Percentiles rank a stretch among this genome's conserved stretches.
phyloP scores from a whole-genome alignment of 2,113 vertebrate genomes.

The Chrysochloris asiatica region DNA sequence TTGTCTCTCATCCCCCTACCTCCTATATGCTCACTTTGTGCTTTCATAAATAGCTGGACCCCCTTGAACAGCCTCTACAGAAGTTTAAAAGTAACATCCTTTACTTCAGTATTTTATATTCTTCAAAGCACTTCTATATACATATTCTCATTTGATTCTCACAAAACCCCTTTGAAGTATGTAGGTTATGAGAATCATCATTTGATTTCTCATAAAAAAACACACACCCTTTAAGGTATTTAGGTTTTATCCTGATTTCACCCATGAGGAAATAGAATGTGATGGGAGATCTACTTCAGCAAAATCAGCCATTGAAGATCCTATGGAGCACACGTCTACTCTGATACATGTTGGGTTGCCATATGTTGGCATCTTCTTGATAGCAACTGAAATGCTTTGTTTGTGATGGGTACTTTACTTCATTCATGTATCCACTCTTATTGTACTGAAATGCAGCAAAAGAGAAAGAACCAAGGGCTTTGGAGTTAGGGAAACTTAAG shows the following conservation, averaged over 20 bases:
- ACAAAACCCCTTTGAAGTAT: slow-evolving; percentile 48
- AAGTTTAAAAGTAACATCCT: slow-evolving; percentile 46
- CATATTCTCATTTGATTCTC: slow-evolving; percentile 58
- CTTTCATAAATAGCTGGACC: slow-evolving; percentile 58
- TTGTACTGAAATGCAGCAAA: not conserved
- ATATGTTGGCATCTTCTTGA: not conserved
- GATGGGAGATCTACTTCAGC: too few relatives aligned
- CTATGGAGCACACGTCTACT: not conserved
- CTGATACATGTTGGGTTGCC: not conserved
- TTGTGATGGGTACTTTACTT: not conserved
- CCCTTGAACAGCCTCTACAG: slow-evolving; percentile 61
- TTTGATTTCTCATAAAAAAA: slow-evolving; percentile 68
- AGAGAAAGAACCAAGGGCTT: not conserved
- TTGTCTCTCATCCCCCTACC: not conserved
- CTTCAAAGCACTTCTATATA: slow-evolving; percentile 69
- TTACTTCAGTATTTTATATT: slow-evolving; percentile 55
- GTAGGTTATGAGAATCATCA: slow-evolving; percentile 68
- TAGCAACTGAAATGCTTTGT: not conserved
- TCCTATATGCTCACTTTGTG: slow-evolving; percentile 45
- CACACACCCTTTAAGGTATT: slow-evolving; percentile 47
- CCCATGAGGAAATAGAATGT: not conserved
- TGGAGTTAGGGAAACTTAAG: not conserved
- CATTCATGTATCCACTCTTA: not conserved
- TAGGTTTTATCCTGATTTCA: slow-evolving; percentile 69
- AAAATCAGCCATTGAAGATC: not conserved